Evolutionary conservation across 2,797 vertebrate species (phyloP).

Genomic region (Microhierax caerulescens): DNA sequence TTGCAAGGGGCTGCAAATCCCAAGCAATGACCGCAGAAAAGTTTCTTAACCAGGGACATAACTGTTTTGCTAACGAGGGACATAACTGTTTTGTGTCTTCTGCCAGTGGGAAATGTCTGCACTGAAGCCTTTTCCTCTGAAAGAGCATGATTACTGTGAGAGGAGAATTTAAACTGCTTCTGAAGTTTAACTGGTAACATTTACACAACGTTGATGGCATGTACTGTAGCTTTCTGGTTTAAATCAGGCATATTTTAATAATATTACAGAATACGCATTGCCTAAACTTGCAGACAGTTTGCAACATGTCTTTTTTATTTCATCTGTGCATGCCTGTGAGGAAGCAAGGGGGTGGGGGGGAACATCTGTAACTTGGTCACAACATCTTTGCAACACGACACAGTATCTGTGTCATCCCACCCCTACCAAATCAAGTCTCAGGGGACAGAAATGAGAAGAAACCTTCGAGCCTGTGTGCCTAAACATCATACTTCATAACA

Average conservation of each 20-base stretch:
- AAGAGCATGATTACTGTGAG: not conserved
- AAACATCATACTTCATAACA: accelerated
- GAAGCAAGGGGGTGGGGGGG: not conserved
- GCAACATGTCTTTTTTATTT: not conserved
- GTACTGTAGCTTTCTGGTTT: not conserved
- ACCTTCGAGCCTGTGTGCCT: accelerated
- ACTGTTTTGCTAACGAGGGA: not conserved
- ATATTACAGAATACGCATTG: accelerated
- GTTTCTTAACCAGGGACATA: not conserved
- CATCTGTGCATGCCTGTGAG: not conserved
- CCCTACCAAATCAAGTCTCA: not conserved
- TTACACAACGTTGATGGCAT: not conserved
- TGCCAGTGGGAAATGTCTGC: not conserved
- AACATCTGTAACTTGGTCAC: not conserved
- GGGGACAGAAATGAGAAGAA: not conserved
- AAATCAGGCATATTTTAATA: not conserved
- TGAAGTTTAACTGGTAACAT: not conserved
- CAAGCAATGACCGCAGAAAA: not conserved
- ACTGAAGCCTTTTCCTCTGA: not conserved
- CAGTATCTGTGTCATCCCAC: not conserved
- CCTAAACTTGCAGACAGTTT: not conserved
- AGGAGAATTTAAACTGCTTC: not conserved
- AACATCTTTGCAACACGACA: not conserved
- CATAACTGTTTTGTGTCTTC: not conserved
- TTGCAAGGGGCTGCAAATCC: not conserved